Percentiles rank a stretch among this genome's conserved stretches.
These are phyloP conservation scores for Laodelphax striatellus DNA, from an alignment of 1,140 invertebrate genomes.

Conservation along the genomic window DNA sequence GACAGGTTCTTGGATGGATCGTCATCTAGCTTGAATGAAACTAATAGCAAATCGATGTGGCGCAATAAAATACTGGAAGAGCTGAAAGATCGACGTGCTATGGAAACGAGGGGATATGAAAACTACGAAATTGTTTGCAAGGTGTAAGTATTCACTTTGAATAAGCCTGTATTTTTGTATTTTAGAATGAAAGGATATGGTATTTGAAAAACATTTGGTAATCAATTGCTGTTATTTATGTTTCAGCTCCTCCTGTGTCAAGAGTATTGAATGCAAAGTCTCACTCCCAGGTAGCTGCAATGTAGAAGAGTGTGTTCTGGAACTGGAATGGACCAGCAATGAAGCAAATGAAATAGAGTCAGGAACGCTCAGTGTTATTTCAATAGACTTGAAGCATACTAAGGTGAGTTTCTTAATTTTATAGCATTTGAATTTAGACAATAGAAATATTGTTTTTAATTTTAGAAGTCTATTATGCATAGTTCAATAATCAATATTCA, in stretches of 20 bases:
- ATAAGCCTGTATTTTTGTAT: not conserved
- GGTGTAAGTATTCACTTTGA: slow-evolving; percentile 34
- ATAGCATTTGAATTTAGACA: not conserved
- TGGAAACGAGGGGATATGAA: slow-evolving; percentile 38
- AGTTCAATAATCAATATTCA: no score
- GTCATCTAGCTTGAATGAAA: slow-evolving; percentile 26
- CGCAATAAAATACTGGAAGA: slow-evolving; percentile 57
- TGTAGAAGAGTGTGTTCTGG: slow-evolving; percentile 63
- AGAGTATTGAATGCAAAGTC: slow-evolving; percentile 60
- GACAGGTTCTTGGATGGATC: slow-evolving; percentile 42
- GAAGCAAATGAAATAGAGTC: slow-evolving; percentile 43
- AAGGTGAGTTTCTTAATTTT: slow-evolving; percentile 8
- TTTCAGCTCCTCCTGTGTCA: slow-evolving; percentile 61
- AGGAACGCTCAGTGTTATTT: slow-evolving; percentile 60
- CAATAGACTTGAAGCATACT: slow-evolving; percentile 20
- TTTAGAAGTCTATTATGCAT: no score
- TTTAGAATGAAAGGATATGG: no score
- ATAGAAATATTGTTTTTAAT: no score
- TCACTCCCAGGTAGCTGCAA: slow-evolving; percentile 43
- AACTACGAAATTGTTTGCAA: slow-evolving; percentile 63
- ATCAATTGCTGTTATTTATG: not conserved
- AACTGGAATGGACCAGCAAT: slow-evolving; percentile 65
- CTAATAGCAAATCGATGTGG: slow-evolving; percentile 46
- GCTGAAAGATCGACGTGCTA: slow-evolving; percentile 44
- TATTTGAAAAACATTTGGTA: no score